These are phyloP conservation scores for Ariolimax columbianus DNA, from an alignment of 2,888 invertebrate species.

Conservation along the genomic window DNA sequence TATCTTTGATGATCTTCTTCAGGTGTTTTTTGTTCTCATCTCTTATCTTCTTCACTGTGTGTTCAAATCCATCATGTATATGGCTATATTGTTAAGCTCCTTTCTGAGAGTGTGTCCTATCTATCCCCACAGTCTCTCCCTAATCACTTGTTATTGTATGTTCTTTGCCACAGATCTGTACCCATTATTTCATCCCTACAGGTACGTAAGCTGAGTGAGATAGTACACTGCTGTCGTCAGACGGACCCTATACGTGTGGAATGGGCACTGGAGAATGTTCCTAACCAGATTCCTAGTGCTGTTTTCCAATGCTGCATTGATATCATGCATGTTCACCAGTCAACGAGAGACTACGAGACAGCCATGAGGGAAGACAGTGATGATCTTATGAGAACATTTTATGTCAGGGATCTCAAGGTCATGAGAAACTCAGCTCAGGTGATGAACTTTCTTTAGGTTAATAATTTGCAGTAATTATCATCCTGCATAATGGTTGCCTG, in stretches of 20 bases:
- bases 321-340: slow-evolving; percentile 45
- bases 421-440: slow-evolving; percentile 30
- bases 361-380: slow-evolving; percentile 47
- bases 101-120: no score
- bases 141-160: no score
- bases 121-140: no score
- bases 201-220: slow-evolving; percentile 45
- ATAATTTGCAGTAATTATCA: not conserved
- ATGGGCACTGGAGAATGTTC: slow-evolving; percentile 49
- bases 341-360: slow-evolving; percentile 41
- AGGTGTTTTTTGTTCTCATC: no score
- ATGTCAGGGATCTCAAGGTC: slow-evolving; percentile 48
- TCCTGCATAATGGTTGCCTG: no score
- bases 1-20: no score
- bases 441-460: not conserved
- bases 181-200: slow-evolving; percentile 2
- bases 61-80: no score
- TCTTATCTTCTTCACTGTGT: no score
- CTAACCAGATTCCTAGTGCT: slow-evolving; percentile 26
- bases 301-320: slow-evolving; percentile 51
- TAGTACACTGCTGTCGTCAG: slow-evolving; percentile 50
- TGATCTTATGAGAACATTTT: slow-evolving; percentile 50
- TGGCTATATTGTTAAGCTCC: no score
- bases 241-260: slow-evolving; percentile 49
- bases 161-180: not conserved